phyloP scores from a whole-genome alignment of 2,888 invertebrate species.

The Anodontia alba region DNA sequence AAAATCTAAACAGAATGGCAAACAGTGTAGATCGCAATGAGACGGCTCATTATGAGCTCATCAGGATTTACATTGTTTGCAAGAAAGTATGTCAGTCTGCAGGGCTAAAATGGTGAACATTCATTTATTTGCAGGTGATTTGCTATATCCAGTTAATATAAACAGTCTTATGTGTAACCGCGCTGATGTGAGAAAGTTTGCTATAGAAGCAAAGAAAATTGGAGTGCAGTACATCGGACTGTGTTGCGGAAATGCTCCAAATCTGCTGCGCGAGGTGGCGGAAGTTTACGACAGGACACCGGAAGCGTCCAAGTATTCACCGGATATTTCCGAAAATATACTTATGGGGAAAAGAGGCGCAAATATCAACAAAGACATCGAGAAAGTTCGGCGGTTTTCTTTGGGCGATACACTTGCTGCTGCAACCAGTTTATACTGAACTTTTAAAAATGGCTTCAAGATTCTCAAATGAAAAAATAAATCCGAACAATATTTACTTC shows the following conservation, averaged over 20 bases:
- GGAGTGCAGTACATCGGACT: conserved; percentile 80
- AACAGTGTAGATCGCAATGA: no score
- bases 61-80: no score
- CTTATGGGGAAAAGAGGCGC: conserved; percentile 44
- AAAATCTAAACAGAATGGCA: no score
- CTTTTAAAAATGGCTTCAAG: no score
- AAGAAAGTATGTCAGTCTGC: no score
- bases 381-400: conserved; percentile 37
- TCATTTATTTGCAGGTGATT: no score
- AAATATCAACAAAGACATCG: conserved; percentile 33
- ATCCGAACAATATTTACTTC: no score
- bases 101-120: no score
- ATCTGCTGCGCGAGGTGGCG: conserved; percentile 73
- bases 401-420: conserved; percentile 31
- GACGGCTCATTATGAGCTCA: no score
- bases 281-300: conserved; percentile 74
- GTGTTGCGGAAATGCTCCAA: conserved; percentile 79
- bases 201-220: conserved; percentile 68
- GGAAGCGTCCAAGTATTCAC: conserved; percentile 65
- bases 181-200: conserved; percentile 73
- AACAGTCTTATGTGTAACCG: conserved; percentile 62
- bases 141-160: conserved; percentile 70
- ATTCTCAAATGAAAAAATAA: no score
- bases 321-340: conserved; percentile 50
- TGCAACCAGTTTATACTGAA: no score